Evolutionary conservation across 2,113 vertebrate genomes (phyloP).

Genomic region (Podarcis raffonei): DNA sequence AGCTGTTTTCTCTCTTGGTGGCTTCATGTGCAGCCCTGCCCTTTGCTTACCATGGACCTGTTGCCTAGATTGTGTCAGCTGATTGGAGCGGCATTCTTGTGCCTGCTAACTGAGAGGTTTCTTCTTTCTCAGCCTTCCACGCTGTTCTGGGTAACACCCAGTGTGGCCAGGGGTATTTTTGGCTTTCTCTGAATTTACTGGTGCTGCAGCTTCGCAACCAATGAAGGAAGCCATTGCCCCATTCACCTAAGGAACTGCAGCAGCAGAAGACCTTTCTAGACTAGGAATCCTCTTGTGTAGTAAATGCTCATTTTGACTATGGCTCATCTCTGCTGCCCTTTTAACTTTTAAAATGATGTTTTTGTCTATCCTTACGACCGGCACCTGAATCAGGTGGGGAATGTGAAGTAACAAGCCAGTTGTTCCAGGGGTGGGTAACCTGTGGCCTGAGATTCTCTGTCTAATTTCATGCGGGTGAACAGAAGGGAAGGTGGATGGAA

Average conservation of each 20-base stretch:
- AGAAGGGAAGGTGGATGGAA: no score
- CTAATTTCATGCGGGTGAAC: no score
- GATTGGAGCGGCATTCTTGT: neutral
- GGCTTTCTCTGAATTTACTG: neutral
- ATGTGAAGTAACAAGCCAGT: neutral
- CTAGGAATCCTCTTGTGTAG: neutral
- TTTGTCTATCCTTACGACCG: neutral
- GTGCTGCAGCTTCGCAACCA: neutral
- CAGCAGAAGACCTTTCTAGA: neutral
- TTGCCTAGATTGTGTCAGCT: neutral
- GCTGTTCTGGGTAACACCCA: neutral
- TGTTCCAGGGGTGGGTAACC: neutral
- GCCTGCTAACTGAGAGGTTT: neutral
- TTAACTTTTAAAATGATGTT: neutral
- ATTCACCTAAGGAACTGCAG: neutral
- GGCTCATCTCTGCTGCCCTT: neutral
- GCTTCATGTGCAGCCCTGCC: neutral
- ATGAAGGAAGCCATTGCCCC: no score
- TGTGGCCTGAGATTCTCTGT: neutral
- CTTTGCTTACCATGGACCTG: neutral
- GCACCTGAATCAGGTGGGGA: neutral
- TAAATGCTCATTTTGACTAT: neutral
- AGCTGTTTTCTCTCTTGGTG: neutral
- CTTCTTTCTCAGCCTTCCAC: neutral
- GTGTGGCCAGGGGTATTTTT: neutral